These are phyloP conservation scores for Zygaena filipendulae DNA, from an alignment of 2,888 invertebrate genomes.

Conservation along the genomic window DNA sequence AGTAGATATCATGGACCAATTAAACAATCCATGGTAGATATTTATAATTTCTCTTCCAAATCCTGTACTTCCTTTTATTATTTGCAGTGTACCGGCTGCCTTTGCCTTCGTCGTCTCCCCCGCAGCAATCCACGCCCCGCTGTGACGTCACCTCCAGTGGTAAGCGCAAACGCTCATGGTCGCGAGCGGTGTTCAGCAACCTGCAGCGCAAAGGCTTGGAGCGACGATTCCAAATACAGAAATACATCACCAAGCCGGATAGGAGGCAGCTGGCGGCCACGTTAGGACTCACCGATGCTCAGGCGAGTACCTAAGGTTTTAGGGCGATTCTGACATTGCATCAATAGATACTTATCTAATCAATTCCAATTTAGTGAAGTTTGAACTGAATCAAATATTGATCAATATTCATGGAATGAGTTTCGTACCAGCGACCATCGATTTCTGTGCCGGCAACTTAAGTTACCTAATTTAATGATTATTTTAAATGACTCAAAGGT, in stretches of 20 bases:
- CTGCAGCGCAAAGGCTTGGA: conserved; percentile 94
- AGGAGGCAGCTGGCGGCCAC: conserved; percentile 91
- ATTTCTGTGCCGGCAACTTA: too few species aligned
- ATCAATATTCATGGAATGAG: too few species aligned
- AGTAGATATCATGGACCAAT: too few species aligned
- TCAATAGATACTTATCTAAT: not conserved
- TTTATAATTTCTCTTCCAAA: too few species aligned
- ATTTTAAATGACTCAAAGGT: too few species aligned
- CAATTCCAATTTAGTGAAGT: not conserved
- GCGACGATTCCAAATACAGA: conserved; percentile 91
- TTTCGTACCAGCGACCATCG: conserved; percentile 3
- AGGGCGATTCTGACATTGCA: not conserved
- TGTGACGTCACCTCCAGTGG: conserved; percentile 63
- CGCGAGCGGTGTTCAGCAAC: conserved; percentile 94
- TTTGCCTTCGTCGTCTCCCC: conserved; percentile 44
- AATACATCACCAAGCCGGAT: conserved; percentile 96
- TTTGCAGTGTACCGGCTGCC: conserved; percentile 51
- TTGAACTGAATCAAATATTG: too few species aligned
- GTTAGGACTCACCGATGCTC: conserved; percentile 92
- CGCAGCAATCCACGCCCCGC: conserved; percentile 36
- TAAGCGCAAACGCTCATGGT: conserved; percentile 93
- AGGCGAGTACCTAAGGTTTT: conserved; percentile 71
- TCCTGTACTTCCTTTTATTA: too few species aligned
- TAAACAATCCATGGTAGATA: too few species aligned
- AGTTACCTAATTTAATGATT: too few species aligned